phyloP scores from a whole-genome alignment of 30 jellyfish, hydroid and myxozoan genomes.

The Rhopilema esculentum region DNA sequence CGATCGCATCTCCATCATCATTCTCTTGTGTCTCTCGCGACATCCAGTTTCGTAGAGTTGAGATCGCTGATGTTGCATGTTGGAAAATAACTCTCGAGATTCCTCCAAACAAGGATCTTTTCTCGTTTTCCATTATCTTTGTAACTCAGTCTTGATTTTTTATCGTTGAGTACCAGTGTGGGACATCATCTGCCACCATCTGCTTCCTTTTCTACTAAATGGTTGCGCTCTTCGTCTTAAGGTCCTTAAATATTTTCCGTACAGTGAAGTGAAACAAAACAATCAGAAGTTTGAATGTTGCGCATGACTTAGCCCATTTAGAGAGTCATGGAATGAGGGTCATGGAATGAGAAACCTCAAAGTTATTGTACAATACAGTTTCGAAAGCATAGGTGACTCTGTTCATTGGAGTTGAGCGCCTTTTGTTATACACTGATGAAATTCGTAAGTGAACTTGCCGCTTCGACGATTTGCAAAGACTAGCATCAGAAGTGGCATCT shows the following conservation, averaged over 20 bases:
- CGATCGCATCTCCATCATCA: not conserved
- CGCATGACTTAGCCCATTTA: too few species aligned
- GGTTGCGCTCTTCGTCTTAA: too few species aligned
- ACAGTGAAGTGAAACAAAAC: not conserved
- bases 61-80: slow-evolving; percentile 17
- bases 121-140: not conserved
- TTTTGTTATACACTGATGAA: not conserved
- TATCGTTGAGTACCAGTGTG: not conserved
- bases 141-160: not conserved
- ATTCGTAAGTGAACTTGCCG: not conserved
- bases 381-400: not conserved
- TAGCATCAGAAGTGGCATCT: too few species aligned
- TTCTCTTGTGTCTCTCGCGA: not conserved
- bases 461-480: too few species aligned
- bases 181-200: too few species aligned
- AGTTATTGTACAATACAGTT: not conserved
- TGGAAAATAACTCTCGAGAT: slow-evolving; percentile 1
- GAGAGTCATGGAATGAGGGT: too few species aligned
- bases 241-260: too few species aligned
- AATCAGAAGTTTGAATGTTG: not conserved
- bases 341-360: too few species aligned
- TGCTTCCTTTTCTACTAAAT: too few species aligned
- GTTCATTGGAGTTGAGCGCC: not conserved
- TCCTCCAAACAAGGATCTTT: not conserved
- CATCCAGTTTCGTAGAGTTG: slow-evolving; percentile 29